Evolutionary conservation across 92 coral and sea anemone genomes (phyloP).

Genomic region (Pocillopora meandrina): DNA sequence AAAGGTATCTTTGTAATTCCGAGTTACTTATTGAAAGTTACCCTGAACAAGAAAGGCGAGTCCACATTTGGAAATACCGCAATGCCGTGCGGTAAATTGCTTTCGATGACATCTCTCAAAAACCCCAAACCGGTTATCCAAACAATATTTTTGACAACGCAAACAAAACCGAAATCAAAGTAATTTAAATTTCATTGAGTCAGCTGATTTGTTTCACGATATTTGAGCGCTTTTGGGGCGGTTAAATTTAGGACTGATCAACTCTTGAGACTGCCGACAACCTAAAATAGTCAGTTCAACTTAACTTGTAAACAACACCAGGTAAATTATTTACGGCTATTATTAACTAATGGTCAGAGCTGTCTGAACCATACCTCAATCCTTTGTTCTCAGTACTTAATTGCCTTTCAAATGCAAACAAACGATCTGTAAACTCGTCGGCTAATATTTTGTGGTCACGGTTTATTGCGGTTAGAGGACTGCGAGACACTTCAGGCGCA

Average conservation of each 20-base stretch:
- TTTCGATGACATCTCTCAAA: background rate
- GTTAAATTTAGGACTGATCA: background rate
- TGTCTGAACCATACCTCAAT: constrained; percentile 13
- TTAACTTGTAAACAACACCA: background rate
- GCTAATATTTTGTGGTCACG: constrained; percentile 21
- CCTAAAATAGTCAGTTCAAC: background rate
- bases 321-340: constrained; percentile 17
- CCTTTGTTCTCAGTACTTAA: constrained; percentile 26
- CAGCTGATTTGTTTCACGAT: background rate
- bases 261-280: background rate
- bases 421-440: constrained; percentile 7
- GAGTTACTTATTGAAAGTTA: no score
- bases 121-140: background rate
- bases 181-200: background rate
- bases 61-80: background rate
- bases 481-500: constrained; percentile 13
- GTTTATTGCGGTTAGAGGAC: background rate
- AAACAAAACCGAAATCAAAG: background rate
- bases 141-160: background rate
- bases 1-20: no score
- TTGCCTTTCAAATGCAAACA: constrained; percentile 51
- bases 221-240: background rate
- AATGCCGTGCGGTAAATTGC: background rate
- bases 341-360: constrained; percentile 19
- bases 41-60: background rate